Conservation (phyloP, 2,888 invertebrate species). For the Vandiemenella viatica region DNA sequence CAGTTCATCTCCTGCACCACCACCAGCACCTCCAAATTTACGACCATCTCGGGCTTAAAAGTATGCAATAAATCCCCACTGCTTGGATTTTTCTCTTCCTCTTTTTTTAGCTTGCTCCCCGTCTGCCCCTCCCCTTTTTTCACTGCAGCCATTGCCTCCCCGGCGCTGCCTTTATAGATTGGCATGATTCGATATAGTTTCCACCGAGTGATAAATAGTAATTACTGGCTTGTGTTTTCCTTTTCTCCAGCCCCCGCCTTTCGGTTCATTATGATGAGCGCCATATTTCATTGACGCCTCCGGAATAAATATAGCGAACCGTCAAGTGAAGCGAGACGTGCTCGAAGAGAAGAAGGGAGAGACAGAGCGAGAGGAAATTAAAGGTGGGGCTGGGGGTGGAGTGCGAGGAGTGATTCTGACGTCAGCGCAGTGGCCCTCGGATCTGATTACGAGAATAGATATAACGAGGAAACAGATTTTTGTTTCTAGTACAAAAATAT, state of each 20-base stretch:
- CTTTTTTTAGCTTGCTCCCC: slow-evolving; percentile 5
- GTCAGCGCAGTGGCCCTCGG: too few relatives aligned
- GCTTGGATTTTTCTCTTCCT: slow-evolving; percentile 10
- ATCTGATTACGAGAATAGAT: too few relatives aligned
- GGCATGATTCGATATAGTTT: slow-evolving; percentile 19
- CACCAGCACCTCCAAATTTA: slow-evolving; percentile 28
- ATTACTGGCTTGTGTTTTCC: slow-evolving; percentile 17
- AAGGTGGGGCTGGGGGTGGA: background rate
- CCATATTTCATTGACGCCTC: slow-evolving; percentile 18
- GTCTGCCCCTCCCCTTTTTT: slow-evolving; percentile 5
- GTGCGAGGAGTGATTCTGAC: too few relatives aligned
- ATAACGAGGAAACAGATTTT: too few relatives aligned
- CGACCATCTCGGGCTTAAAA: slow-evolving; percentile 33
- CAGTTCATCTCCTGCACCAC: slow-evolving; percentile 2
- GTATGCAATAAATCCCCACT: slow-evolving; percentile 32
- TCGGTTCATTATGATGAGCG: slow-evolving; percentile 18
- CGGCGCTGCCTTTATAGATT: slow-evolving; percentile 15
- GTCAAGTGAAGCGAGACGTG: slow-evolving; percentile 4
- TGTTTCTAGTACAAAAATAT: too few relatives aligned
- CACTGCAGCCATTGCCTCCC: background rate
- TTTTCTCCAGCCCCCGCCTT: slow-evolving; percentile 11
- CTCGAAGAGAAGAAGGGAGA: background rate
- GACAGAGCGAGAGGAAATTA: background rate
- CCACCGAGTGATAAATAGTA: slow-evolving; percentile 18
- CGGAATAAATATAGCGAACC: slow-evolving; percentile 17